Evolutionary conservation across 64 coral and sea anemone species (phyloP).

Genomic region (Montipora cactus): DNA sequence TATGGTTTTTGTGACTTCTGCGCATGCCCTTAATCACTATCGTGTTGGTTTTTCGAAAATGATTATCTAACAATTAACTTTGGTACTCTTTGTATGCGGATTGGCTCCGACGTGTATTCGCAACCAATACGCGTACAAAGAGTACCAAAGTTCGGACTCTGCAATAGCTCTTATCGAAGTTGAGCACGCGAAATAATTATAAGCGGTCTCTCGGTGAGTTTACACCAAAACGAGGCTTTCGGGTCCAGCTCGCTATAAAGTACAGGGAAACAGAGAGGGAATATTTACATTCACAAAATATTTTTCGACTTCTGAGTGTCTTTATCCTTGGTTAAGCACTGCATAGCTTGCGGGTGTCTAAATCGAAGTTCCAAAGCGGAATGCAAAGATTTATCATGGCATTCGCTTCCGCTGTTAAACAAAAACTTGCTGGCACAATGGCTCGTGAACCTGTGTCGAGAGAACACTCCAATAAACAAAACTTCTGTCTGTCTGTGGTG

Average conservation of each 20-base stretch:
- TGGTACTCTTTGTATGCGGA: no score
- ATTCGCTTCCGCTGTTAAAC: conserved; percentile 42
- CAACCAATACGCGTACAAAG: no score
- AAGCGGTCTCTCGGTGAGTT: no score
- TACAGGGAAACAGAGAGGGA: conserved; percentile 19
- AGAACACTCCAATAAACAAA: conserved; percentile 73
- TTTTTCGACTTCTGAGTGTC: no score
- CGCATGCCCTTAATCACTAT: no score
- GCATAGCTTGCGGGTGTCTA: conserved; percentile 59
- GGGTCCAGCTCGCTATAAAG: not conserved
- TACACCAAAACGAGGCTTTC: no score
- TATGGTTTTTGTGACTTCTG: no score
- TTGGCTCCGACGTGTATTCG: no score
- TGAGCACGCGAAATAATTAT: not conserved
- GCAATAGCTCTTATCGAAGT: not conserved
- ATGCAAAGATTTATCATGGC: conserved; percentile 70
- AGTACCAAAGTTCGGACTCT: no score
- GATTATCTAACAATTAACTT: no score
- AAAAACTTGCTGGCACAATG: conserved; percentile 68
- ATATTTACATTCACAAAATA: not conserved
- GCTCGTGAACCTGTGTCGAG: conserved; percentile 60
- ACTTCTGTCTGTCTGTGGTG: conserved; percentile 9
- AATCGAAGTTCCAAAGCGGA: conserved; percentile 53
- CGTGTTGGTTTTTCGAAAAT: no score
- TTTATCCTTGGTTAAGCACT: conserved; percentile 62